Percentiles rank a stretch among this genome's conserved stretches.
Conservation (phyloP, 2,888 invertebrate genomes). For the Cinara cedri region DNA sequence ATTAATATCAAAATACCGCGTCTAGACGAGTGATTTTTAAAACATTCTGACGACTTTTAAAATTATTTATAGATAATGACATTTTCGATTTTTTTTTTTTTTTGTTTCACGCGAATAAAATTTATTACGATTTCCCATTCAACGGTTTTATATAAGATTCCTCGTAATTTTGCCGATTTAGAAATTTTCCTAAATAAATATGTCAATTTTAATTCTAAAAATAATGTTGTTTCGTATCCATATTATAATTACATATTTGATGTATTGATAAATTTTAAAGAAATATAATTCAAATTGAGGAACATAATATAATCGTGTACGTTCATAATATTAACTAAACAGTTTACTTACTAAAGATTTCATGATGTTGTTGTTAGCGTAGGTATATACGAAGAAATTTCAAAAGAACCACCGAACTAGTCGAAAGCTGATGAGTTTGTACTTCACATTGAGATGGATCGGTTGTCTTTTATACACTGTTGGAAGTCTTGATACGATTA, state of each 20-base stretch:
- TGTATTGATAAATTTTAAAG: background rate
- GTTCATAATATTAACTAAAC: background rate
- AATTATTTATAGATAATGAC: too few relatives aligned
- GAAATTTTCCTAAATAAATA: too few relatives aligned
- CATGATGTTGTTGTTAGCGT: background rate
- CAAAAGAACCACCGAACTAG: constrained; percentile 14
- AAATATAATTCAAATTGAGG: background rate
- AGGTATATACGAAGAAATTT: background rate
- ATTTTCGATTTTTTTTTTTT: too few relatives aligned
- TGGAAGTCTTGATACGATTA: constrained; percentile 40
- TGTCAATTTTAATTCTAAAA: background rate
- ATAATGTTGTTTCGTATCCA: too few relatives aligned
- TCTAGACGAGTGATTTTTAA: too few relatives aligned
- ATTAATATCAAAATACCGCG: too few relatives aligned
- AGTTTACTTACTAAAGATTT: constrained; percentile 34
- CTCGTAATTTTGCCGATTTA: too few relatives aligned
- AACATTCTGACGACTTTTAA: too few relatives aligned
- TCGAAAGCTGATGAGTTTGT: constrained; percentile 16
- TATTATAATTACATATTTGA: too few relatives aligned
- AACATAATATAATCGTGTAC: background rate
- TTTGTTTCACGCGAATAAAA: too few relatives aligned
- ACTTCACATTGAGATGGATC: background rate
- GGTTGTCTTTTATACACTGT: constrained; percentile 44
- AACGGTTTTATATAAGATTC: too few relatives aligned
- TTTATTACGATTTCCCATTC: too few relatives aligned